Evolutionary conservation across 2,888 invertebrate genomes (phyloP).

Genomic region (Agrotis puta): DNA sequence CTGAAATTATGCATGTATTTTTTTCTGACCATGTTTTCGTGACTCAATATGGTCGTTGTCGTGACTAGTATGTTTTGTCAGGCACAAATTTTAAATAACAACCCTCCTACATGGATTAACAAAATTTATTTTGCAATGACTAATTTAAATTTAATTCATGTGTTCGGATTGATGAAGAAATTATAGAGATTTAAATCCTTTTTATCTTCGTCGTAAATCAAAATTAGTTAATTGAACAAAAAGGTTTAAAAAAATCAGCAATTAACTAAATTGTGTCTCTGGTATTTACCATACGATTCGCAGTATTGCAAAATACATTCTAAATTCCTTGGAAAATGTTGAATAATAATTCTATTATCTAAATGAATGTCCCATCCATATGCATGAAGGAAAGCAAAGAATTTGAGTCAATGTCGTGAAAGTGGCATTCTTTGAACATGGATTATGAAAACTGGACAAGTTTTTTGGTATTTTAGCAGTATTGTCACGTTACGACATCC

Average conservation of each 20-base stretch:
- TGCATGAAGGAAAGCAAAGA: slow-evolving; percentile 50
- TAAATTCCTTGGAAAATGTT: slow-evolving; percentile 10
- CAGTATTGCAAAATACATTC: slow-evolving; percentile 5
- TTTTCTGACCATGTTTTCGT: too few relatives aligned
- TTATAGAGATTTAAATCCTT: neutral
- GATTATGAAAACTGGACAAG: neutral
- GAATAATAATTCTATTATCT: slow-evolving; percentile 16
- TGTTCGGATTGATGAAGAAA: neutral
- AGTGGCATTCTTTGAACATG: slow-evolving; percentile 12
- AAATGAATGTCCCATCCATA: slow-evolving; percentile 44
- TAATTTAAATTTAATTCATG: neutral
- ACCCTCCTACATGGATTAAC: slow-evolving; percentile 24
- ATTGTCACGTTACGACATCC: slow-evolving; percentile 17
- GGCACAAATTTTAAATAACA: slow-evolving; percentile 6
- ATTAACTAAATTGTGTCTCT: neutral
- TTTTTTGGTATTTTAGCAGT: slow-evolving; percentile 15
- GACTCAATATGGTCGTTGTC: too few relatives aligned
- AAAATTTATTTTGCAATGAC: neutral
- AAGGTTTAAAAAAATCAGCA: too few relatives aligned
- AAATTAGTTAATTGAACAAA: slow-evolving; percentile 2
- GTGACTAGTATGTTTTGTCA: neutral
- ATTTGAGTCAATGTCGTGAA: slow-evolving; percentile 26
- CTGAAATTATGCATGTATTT: slow-evolving; percentile 18
- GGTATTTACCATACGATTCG: neutral
- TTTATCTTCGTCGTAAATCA: neutral